Conservation (phyloP, 2,797 vertebrate species). For the Galagoides demidoff region DNA sequence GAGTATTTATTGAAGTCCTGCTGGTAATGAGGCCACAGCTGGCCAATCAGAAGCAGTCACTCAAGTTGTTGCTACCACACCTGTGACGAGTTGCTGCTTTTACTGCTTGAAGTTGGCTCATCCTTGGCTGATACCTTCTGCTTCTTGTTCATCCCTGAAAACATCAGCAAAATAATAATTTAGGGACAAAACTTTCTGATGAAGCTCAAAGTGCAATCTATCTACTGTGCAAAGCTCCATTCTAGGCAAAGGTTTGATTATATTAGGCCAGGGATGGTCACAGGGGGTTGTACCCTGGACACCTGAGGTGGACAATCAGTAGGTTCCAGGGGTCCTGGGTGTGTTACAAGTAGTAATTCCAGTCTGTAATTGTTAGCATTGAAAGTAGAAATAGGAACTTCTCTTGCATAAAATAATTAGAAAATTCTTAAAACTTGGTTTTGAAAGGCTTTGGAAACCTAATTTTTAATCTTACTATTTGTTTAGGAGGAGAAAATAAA, state of each 20-base stretch:
- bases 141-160: slow-evolving; percentile 95
- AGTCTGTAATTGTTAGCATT: neutral
- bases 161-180: slow-evolving; percentile 73
- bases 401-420: neutral
- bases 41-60: neutral
- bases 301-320: neutral
- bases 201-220: slow-evolving; percentile 6
- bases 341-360: neutral
- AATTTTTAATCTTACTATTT: neutral
- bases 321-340: no score
- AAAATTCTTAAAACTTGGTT: neutral
- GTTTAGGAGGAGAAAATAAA: neutral
- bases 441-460: neutral
- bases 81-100: slow-evolving; percentile 90
- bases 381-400: neutral
- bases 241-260: neutral
- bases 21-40: neutral
- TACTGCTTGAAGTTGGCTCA: slow-evolving; percentile 91
- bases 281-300: accelerated
- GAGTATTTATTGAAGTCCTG: neutral
- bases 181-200: slow-evolving; percentile 35
- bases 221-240: neutral
- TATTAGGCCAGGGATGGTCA: accelerated
- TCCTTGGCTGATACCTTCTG: slow-evolving; percentile 94
- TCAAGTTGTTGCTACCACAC: slow-evolving; percentile 78